Percentiles rank a stretch among this genome's conserved stretches.
These are phyloP conservation scores for Gorsachius magnificus DNA, from an alignment of 2,797 vertebrate species.

Conservation along the genomic window DNA sequence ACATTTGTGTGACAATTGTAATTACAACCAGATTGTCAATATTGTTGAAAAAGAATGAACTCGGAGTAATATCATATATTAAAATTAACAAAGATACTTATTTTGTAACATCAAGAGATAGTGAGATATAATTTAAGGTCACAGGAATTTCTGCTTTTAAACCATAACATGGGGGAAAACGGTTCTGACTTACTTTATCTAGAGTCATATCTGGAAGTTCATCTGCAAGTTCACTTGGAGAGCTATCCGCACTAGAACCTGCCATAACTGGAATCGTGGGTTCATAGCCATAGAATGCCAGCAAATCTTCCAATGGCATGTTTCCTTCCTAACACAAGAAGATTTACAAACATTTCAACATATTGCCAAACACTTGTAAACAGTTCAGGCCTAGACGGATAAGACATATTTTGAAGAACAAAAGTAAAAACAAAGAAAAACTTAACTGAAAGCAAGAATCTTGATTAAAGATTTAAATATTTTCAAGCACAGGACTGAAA, in stretches of 20 bases:
- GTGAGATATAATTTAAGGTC: background rate
- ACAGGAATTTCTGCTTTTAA: background rate
- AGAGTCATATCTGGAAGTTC: conserved; percentile 98
- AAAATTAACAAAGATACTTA: background rate
- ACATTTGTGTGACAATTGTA: background rate
- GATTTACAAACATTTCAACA: conserved; percentile 27
- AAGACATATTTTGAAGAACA: background rate
- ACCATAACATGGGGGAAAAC: background rate
- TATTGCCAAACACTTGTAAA: background rate
- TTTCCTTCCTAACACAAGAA: conserved; percentile 86
- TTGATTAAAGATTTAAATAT: background rate
- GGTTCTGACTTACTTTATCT: conserved; percentile 87
- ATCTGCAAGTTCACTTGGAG: conserved; percentile 94
- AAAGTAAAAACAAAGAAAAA: background rate
- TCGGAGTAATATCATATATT: background rate
- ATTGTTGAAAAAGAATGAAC: background rate
- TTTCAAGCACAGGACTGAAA: background rate
- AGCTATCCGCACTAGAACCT: conserved; percentile 91
- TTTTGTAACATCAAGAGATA: background rate
- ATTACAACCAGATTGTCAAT: background rate
- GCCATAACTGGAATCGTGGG: conserved; percentile 82
- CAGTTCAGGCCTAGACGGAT: background rate
- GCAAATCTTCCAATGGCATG: conserved; percentile 95
- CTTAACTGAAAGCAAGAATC: background rate
- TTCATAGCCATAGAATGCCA: conserved; percentile 97